These are phyloP conservation scores for Coreius guichenoti DNA, from an alignment of 2,797 vertebrate genomes.

Conservation along the genomic window DNA sequence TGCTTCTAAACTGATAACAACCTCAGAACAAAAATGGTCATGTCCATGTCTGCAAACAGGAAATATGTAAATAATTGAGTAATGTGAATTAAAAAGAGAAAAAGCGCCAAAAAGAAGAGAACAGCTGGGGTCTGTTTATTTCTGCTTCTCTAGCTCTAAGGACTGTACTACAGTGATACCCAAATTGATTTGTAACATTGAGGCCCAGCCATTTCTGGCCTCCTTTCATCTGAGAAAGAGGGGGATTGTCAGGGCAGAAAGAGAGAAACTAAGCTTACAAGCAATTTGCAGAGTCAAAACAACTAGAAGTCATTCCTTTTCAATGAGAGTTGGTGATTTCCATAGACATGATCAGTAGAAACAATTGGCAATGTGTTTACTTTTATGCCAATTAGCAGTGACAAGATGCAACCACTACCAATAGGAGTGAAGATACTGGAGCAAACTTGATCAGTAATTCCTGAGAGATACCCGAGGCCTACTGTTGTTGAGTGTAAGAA, in stretches of 20 bases:
- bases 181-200: slow-evolving; percentile 28
- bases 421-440: neutral
- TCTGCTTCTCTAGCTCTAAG: slow-evolving; percentile 17
- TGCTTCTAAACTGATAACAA: slow-evolving; percentile 23
- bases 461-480: no score
- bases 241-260: neutral
- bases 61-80: slow-evolving; percentile 26
- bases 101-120: neutral
- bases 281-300: neutral
- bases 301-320: neutral
- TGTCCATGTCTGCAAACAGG: slow-evolving; percentile 30
- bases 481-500: neutral
- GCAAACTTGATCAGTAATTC: neutral
- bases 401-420: neutral
- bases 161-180: slow-evolving; percentile 22
- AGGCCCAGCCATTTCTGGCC: slow-evolving; percentile 5
- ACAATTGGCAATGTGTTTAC: neutral
- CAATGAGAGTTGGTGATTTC: neutral
- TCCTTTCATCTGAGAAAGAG: slow-evolving; percentile 13
- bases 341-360: neutral
- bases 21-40: slow-evolving; percentile 3
- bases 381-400: neutral
- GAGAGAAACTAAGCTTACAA: neutral
- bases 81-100: slow-evolving; percentile 3
- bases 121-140: slow-evolving; percentile 30